These are phyloP conservation scores for Macrobrachium nipponense DNA, from an alignment of 1,140 invertebrate genomes.

Conservation along the genomic window DNA sequence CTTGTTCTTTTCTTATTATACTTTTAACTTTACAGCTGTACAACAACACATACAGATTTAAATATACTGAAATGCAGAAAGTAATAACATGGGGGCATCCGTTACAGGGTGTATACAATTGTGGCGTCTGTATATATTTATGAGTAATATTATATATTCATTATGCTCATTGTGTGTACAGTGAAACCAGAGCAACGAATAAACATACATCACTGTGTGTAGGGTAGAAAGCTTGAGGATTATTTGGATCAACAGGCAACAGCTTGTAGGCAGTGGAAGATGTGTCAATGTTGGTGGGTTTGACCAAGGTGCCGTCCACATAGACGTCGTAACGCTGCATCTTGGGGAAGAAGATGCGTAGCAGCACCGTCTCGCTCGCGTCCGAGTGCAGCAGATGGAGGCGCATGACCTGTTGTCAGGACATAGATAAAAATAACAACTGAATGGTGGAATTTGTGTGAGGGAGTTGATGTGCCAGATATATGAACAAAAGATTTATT, in stretches of 20 bases:
- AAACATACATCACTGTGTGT: slow-evolving; percentile 29
- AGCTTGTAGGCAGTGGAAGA: slow-evolving; percentile 21
- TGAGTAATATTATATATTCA: too few species aligned
- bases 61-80: too few species aligned
- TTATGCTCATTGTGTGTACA: not conserved
- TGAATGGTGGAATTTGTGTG: not conserved
- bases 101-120: not conserved
- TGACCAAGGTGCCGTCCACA: slow-evolving; percentile 33
- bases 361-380: slow-evolving; percentile 32
- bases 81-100: not conserved
- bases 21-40: too few species aligned
- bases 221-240: slow-evolving; percentile 34
- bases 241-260: slow-evolving; percentile 14
- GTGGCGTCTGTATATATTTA: not conserved
- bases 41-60: too few species aligned
- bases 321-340: slow-evolving; percentile 53
- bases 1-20: too few species aligned
- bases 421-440: not conserved
- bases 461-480: too few species aligned
- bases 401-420: slow-evolving; percentile 12
- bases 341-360: slow-evolving; percentile 59
- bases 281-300: slow-evolving; percentile 52
- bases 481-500: too few species aligned
- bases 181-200: not conserved
- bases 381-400: slow-evolving; percentile 44